A percentile compares a stretch with the other conserved stretches of the same genome.
These are phyloP conservation scores for Naso thynnoides DNA, from an alignment of 2,797 vertebrate species.

Conservation along the genomic window DNA sequence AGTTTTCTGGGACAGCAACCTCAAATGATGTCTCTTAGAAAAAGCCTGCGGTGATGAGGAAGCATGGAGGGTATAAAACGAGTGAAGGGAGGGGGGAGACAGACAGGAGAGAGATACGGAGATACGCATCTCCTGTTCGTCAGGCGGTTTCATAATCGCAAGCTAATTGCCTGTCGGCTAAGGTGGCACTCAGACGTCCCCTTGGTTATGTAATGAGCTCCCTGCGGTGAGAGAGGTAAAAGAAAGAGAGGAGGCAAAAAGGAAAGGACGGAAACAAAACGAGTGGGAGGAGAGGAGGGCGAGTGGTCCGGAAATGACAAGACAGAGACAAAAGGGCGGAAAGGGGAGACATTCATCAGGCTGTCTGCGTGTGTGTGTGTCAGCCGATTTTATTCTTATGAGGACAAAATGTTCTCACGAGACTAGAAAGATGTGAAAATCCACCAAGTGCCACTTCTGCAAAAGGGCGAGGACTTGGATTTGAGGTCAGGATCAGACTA, in stretches of 20 bases:
- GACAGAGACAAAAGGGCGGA: constrained; percentile 45
- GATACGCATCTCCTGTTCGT: constrained; percentile 60
- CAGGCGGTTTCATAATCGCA: constrained; percentile 69
- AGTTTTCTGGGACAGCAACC: constrained; percentile 54
- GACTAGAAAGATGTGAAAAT: constrained; percentile 21
- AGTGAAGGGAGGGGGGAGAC: constrained; percentile 8
- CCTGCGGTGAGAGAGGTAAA: constrained; percentile 12
- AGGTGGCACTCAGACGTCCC: constrained; percentile 72
- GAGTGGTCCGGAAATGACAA: constrained; percentile 47
- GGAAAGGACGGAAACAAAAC: constrained; percentile 40
- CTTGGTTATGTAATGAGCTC: constrained; percentile 65
- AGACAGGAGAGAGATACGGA: constrained; percentile 15
- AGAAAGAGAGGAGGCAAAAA: constrained; percentile 4
- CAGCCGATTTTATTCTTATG: constrained; percentile 33
- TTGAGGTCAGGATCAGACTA: neutral
- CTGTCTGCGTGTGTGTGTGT: constrained; percentile 59
- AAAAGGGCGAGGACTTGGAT: neutral
- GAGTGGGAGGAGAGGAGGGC: constrained; percentile 14
- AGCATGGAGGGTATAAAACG: constrained; percentile 27
- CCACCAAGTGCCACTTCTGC: constrained; percentile 9
- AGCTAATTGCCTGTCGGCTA: constrained; percentile 78
- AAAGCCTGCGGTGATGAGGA: constrained; percentile 13
- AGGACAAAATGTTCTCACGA: constrained; percentile 35
- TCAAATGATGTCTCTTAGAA: constrained; percentile 45
- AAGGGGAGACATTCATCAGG: constrained; percentile 69